Conservation (phyloP, 2,113 vertebrate species). For the Bos indicus region DNA sequence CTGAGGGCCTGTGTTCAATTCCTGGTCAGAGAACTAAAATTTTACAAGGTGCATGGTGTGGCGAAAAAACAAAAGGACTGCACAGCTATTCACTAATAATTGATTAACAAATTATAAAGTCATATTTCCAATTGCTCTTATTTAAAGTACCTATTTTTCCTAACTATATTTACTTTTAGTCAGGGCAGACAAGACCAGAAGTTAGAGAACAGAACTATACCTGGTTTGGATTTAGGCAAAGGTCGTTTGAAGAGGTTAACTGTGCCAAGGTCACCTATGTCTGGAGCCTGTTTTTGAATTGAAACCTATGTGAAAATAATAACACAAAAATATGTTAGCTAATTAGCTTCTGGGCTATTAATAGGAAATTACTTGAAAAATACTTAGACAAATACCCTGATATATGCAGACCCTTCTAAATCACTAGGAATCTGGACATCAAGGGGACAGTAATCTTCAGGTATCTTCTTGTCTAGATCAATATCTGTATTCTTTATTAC, state of each 20-base stretch:
- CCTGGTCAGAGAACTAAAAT: not conserved
- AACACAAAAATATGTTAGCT: not conserved
- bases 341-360: not conserved
- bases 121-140: not conserved
- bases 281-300: slow-evolving; percentile 97
- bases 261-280: slow-evolving; percentile 97
- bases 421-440: slow-evolving; percentile 98
- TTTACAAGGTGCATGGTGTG: not conserved
- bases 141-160: not conserved
- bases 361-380: not conserved
- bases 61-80: not conserved
- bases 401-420: slow-evolving; percentile 96
- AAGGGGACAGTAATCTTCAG: slow-evolving; percentile 97
- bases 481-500: slow-evolving; percentile 99
- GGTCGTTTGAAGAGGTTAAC: slow-evolving; percentile 92
- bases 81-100: not conserved
- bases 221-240: slow-evolving; percentile 89
- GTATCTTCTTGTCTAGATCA: slow-evolving; percentile 97
- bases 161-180: not conserved
- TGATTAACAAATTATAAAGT: not conserved
- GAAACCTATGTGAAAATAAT: slow-evolving; percentile 86
- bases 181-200: slow-evolving; percentile 16
- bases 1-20: not conserved
- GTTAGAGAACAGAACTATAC: slow-evolving; percentile 69
- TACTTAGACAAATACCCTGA: slow-evolving; percentile 85